These are phyloP conservation scores for Macropis europaea DNA, from an alignment of 2,888 invertebrate genomes.

Conservation along the genomic window DNA sequence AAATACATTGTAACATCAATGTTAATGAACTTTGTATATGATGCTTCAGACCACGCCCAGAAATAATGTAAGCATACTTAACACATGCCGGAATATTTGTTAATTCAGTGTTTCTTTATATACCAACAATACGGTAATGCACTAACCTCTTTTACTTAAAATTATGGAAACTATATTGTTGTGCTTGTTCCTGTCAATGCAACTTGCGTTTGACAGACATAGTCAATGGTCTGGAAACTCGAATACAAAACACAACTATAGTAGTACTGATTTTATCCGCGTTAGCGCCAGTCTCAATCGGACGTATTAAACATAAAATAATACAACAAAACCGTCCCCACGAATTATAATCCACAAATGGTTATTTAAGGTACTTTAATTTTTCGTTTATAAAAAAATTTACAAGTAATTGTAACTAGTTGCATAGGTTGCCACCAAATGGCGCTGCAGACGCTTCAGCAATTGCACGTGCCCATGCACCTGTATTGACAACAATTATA, in stretches of 20 bases:
- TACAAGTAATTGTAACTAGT: no score
- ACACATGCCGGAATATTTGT: background rate
- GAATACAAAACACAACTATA: background rate
- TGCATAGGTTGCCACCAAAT: no score
- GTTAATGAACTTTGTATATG: background rate
- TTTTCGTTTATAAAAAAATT: no score
- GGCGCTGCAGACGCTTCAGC: no score
- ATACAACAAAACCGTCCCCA: no score
- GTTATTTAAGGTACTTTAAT: no score
- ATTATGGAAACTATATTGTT: conserved; percentile 8
- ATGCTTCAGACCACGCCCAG: conserved; percentile 63
- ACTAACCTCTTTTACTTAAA: conserved; percentile 19
- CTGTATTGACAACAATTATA: no score
- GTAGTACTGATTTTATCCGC: background rate
- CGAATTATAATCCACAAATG: no score
- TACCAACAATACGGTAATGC: background rate
- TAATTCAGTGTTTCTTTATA: background rate
- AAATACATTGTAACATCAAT: background rate
- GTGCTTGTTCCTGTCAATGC: conserved; percentile 57
- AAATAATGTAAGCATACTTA: conserved; percentile 7
- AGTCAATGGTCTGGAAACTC: conserved; percentile 55
- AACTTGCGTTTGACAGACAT: conserved; percentile 70
- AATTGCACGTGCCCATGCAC: no score
- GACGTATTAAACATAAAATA: background rate
- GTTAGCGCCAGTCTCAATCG: background rate